These are phyloP conservation scores for Hypsopygia costalis DNA, from an alignment of 2,888 invertebrate species.

Conservation along the genomic window DNA sequence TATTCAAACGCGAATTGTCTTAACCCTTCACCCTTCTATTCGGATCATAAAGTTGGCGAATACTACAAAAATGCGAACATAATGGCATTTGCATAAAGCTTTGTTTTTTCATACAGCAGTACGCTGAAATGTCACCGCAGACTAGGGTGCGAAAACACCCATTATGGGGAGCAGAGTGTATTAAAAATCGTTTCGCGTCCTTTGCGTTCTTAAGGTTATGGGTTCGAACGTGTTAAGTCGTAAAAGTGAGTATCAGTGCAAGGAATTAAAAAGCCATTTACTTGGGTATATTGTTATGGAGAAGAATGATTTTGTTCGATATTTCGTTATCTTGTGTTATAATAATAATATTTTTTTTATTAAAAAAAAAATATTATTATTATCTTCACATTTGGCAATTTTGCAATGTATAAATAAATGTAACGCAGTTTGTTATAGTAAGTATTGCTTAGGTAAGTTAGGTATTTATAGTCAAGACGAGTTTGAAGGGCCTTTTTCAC, in stretches of 20 bases:
- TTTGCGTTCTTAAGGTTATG: slow-evolving; percentile 75
- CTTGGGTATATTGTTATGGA: background rate
- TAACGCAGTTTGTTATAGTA: too few species aligned
- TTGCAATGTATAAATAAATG: too few species aligned
- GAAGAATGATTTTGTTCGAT: background rate
- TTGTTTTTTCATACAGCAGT: slow-evolving; percentile 76
- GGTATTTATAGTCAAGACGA: too few species aligned
- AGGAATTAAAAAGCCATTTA: slow-evolving; percentile 3
- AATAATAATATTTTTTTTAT: too few species aligned
- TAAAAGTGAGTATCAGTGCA: background rate
- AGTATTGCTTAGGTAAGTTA: too few species aligned
- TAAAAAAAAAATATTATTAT: too few species aligned
- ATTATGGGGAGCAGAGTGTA: slow-evolving; percentile 72
- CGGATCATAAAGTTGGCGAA: slow-evolving; percentile 75
- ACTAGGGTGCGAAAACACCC: slow-evolving; percentile 71
- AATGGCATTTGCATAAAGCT: slow-evolving; percentile 79
- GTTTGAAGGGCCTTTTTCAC: too few species aligned
- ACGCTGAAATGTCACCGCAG: slow-evolving; percentile 78
- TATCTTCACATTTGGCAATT: too few species aligned
- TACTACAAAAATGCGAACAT: slow-evolving; percentile 76
- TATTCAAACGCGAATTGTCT: slow-evolving; percentile 60
- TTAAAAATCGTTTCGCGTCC: slow-evolving; percentile 75
- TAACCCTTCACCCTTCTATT: slow-evolving; percentile 72
- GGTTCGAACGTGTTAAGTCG: slow-evolving; percentile 26
- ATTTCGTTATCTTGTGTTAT: too few species aligned